These are phyloP conservation scores for Megalops cyprinoides DNA, from an alignment of 2,797 vertebrate genomes.

Conservation along the genomic window DNA sequence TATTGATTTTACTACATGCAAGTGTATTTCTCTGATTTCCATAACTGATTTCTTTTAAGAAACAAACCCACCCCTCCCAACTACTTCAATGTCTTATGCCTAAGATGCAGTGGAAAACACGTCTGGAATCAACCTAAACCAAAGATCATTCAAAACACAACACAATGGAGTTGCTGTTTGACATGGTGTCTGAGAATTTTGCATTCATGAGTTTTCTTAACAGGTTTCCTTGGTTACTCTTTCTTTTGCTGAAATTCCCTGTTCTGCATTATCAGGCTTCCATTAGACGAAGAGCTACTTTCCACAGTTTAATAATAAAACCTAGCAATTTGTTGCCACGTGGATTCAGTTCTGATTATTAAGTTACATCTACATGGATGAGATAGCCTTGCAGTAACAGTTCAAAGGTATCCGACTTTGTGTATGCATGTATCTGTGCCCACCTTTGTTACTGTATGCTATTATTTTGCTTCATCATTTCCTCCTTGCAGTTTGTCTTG, in stretches of 20 bases:
- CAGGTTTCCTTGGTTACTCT: background rate
- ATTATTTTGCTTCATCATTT: constrained; percentile 1
- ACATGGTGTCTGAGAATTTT: too few species aligned
- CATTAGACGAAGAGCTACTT: background rate
- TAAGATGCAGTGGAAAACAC: background rate
- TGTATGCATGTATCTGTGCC: background rate
- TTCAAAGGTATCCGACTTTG: background rate
- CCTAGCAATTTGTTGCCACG: background rate
- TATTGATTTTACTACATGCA: too few species aligned
- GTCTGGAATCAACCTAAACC: background rate
- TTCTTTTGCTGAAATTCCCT: background rate
- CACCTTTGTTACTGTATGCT: background rate
- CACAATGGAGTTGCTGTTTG: background rate
- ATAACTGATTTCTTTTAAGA: too few species aligned
- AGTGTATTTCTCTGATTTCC: too few species aligned
- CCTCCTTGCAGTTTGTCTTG: background rate
- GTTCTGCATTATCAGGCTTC: background rate
- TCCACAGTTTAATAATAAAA: background rate
- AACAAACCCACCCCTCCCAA: background rate
- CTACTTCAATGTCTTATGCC: background rate
- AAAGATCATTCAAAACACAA: background rate
- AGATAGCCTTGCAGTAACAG: background rate
- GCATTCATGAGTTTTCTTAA: background rate
- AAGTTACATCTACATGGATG: background rate
- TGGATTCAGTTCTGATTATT: background rate